Conservation (phyloP, 2,113 vertebrate genomes). For the Salminus brasiliensis region DNA sequence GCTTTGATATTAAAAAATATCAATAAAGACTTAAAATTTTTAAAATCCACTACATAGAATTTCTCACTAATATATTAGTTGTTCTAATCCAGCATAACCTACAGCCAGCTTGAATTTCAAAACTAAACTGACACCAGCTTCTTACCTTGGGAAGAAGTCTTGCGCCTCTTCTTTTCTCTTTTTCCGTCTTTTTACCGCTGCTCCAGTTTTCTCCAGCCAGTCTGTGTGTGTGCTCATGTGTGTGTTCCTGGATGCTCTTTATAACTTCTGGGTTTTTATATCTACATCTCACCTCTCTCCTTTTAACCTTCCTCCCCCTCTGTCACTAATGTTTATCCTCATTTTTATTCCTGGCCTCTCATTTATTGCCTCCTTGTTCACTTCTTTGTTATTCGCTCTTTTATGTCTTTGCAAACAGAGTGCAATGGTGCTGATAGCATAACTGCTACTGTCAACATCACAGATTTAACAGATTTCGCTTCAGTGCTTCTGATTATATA, state of each 20-base stretch:
- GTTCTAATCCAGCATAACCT: no score
- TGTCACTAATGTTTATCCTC: slow-evolving; percentile 31
- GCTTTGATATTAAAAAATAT: no score
- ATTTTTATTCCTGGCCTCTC: slow-evolving; percentile 8
- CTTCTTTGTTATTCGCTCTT: background rate
- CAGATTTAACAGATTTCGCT: background rate
- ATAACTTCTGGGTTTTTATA: slow-evolving; percentile 24
- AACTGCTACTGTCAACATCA: background rate
- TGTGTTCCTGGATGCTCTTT: background rate
- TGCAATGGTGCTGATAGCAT: slow-evolving; percentile 33
- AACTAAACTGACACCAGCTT: background rate
- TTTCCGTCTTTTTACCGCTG: background rate
- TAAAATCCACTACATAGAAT: no score
- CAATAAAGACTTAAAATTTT: no score
- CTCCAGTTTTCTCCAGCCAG: background rate
- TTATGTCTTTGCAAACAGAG: slow-evolving; percentile 33
- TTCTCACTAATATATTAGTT: no score
- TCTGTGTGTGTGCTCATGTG: background rate
- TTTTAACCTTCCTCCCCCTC: slow-evolving; percentile 11
- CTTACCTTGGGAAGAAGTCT: slow-evolving; percentile 25
- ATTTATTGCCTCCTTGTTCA: background rate
- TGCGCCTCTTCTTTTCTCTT: background rate
- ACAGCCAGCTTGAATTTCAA: background rate
- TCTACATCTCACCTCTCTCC: slow-evolving; percentile 1
- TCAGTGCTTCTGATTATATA: background rate